Conservation (phyloP, 1,140 invertebrate species). For the Euschistus heros region DNA sequence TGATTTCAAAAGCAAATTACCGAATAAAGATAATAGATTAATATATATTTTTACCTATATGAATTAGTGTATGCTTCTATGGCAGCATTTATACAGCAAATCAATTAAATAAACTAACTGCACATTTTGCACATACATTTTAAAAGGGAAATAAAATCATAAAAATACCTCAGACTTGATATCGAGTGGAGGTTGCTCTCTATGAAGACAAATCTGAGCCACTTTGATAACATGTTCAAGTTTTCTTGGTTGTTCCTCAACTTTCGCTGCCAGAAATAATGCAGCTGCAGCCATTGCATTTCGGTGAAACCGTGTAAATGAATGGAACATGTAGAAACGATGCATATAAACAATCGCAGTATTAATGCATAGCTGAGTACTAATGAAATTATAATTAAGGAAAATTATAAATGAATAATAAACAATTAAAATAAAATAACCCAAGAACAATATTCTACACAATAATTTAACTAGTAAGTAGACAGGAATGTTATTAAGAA, state of each 20-base stretch:
- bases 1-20: no score
- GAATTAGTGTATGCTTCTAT: no score
- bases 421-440: conserved; percentile 4
- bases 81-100: no score
- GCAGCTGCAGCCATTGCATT: conserved; percentile 71
- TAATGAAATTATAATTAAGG: conserved; percentile 38
- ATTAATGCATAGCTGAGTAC: conserved; percentile 82
- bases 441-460: no score
- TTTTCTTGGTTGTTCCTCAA: conserved; percentile 93
- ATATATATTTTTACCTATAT: no score
- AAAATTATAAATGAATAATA: conserved; percentile 28
- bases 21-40: no score
- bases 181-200: conserved; percentile 49
- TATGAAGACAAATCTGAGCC: conserved; percentile 67
- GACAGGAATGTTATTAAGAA: no score
- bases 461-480: no score
- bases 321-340: conserved; percentile 91
- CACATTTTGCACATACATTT: neutral
- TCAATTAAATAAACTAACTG: no score
- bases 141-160: neutral
- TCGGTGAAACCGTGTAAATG: conserved; percentile 72
- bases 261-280: conserved; percentile 92
- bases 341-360: conserved; percentile 98
- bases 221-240: conserved; percentile 91
- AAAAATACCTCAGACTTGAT: conserved; percentile 53